These are phyloP conservation scores for Trichoplusia ni DNA, from an alignment of 1,140 invertebrate species.

Conservation along the genomic window DNA sequence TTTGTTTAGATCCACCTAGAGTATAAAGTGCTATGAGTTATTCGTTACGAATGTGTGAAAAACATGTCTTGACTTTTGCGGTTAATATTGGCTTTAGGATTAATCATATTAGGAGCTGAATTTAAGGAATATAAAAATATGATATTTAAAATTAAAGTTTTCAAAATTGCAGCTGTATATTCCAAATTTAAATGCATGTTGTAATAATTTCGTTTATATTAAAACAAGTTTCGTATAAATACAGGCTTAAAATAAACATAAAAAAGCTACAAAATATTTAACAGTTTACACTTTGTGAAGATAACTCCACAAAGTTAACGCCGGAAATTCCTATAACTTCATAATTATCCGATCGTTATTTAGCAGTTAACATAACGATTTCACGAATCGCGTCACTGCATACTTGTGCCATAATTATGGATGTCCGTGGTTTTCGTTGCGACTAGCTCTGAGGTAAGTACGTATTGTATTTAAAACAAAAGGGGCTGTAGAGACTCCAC, in stretches of 20 bases:
- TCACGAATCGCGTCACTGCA: conserved; percentile 18
- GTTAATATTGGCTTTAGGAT: too few species aligned
- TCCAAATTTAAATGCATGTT: too few species aligned
- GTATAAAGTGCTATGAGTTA: background rate
- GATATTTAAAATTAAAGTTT: too few species aligned
- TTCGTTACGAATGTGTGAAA: background rate
- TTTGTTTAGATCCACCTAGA: background rate
- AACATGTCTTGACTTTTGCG: too few species aligned
- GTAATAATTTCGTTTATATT: too few species aligned
- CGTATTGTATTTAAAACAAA: conserved; percentile 77
- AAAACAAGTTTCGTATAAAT: too few species aligned
- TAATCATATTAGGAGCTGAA: too few species aligned
- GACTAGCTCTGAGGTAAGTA: conserved; percentile 50
- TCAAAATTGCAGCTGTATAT: too few species aligned
- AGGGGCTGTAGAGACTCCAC: conserved; percentile 59
- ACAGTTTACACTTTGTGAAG: background rate
- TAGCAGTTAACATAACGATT: conserved; percentile 18
- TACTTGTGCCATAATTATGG: conserved; percentile 13
- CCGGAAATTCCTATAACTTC: conserved; percentile 16
- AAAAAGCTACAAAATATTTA: too few species aligned
- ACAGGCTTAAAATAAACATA: too few species aligned
- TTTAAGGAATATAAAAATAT: too few species aligned
- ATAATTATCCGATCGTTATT: conserved; percentile 25
- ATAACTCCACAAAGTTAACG: conserved; percentile 8
- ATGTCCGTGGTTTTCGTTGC: conserved; percentile 50